Conservation (phyloP, 2,797 vertebrate genomes). For the Martes flavigula region DNA sequence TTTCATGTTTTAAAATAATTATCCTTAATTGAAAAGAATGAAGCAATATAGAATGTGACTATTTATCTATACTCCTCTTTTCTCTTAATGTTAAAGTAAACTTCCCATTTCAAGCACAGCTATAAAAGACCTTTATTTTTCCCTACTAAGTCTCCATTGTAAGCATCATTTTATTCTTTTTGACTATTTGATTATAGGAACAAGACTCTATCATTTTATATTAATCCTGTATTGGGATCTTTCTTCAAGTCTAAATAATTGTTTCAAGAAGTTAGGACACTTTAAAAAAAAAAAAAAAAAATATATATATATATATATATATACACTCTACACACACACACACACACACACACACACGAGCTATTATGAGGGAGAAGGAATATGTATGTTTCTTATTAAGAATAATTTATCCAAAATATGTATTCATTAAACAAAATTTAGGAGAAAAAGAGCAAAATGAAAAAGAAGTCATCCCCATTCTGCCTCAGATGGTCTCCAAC, state of each 20-base stretch:
- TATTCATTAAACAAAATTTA: neutral
- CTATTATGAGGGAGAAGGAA: neutral
- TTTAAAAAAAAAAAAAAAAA: neutral
- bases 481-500: neutral
- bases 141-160: neutral
- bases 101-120: neutral
- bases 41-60: neutral
- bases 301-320: no score
- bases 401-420: neutral
- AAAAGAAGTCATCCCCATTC: neutral
- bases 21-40: slow-evolving; percentile 34
- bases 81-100: slow-evolving; percentile 41
- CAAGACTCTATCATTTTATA: neutral
- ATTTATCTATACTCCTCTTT: neutral
- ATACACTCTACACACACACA: neutral
- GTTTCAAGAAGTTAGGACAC: neutral
- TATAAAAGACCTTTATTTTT: slow-evolving; percentile 11
- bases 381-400: neutral
- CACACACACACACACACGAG: neutral
- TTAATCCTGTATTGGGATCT: neutral
- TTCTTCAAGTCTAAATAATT: neutral
- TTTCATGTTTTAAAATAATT: slow-evolving; percentile 43
- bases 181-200: neutral
- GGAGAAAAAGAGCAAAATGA: neutral
- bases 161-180: neutral